Evolutionary conservation across 2,797 vertebrate species (phyloP).

Genomic region (Astyanax mexicanus): DNA sequence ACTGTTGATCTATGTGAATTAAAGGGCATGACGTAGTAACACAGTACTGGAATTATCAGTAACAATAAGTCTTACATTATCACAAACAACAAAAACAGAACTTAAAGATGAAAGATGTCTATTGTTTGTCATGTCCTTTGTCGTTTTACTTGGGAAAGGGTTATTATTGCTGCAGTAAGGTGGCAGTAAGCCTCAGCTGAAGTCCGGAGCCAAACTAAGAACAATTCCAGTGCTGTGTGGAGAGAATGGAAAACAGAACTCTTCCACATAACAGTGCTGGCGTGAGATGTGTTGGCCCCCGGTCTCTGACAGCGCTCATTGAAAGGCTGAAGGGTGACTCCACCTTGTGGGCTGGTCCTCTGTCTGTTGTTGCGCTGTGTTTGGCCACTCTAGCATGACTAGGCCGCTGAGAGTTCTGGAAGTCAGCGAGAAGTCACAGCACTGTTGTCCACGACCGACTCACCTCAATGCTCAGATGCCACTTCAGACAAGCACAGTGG

Average conservation of each 20-base stretch:
- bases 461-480: slow-evolving; percentile 71
- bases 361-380: slow-evolving; percentile 74
- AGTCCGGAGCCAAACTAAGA: slow-evolving; percentile 19
- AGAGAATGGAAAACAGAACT: slow-evolving; percentile 25
- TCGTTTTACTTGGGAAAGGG: slow-evolving; percentile 7
- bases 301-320: slow-evolving; percentile 48
- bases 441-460: slow-evolving; percentile 71
- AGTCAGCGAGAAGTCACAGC: slow-evolving; percentile 82
- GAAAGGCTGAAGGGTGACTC: slow-evolving; percentile 44
- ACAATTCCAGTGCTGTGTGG: slow-evolving; percentile 14
- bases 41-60: neutral
- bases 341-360: slow-evolving; percentile 48
- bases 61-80: neutral
- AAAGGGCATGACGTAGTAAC: neutral
- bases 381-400: slow-evolving; percentile 77
- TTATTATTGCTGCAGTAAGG: neutral
- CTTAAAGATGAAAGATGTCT: neutral
- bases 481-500: slow-evolving; percentile 51
- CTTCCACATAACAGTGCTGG: slow-evolving; percentile 27
- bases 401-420: slow-evolving; percentile 74
- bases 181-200: slow-evolving; percentile 10
- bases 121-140: neutral
- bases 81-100: neutral
- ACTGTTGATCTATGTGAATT: no score
- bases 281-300: slow-evolving; percentile 72